phyloP scores from a whole-genome alignment of 1,140 invertebrate genomes.

The Propsilocerus akamusi region DNA sequence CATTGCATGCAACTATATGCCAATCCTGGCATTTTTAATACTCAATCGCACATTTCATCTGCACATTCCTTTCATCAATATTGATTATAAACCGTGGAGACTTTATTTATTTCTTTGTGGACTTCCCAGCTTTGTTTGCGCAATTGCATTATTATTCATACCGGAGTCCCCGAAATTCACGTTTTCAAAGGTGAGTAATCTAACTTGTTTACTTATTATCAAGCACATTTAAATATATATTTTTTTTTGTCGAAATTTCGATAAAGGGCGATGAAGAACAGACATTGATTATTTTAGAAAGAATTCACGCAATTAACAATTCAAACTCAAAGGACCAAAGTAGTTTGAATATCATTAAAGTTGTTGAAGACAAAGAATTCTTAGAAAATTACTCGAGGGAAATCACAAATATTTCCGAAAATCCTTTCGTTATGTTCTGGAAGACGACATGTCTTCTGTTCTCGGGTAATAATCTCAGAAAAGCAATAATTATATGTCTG shows the following conservation, averaged over 20 bases:
- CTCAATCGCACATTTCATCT: conserved; percentile 32
- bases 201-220: neutral
- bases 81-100: conserved; percentile 43
- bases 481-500: conserved; percentile 20
- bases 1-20: conserved; percentile 12
- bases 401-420: neutral
- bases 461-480: neutral
- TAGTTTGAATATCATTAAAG: neutral
- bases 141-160: conserved; percentile 33
- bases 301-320: conserved; percentile 32
- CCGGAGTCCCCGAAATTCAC: conserved; percentile 56
- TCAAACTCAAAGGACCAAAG: conserved; percentile 23
- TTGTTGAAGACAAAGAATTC: neutral
- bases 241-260: neutral
- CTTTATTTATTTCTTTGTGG: conserved; percentile 42
- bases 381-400: neutral
- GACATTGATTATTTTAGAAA: conserved; percentile 30
- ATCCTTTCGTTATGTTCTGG: neutral
- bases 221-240: neutral
- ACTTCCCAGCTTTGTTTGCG: conserved; percentile 37
- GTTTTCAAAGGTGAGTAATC: conserved; percentile 16
- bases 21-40: conserved; percentile 46
- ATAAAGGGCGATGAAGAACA: conserved; percentile 29
- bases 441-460: neutral
- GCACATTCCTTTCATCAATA: conserved; percentile 19